Conservation (phyloP, 53 echinoderm and acorn worm genomes). For the Stichopus horrens region DNA sequence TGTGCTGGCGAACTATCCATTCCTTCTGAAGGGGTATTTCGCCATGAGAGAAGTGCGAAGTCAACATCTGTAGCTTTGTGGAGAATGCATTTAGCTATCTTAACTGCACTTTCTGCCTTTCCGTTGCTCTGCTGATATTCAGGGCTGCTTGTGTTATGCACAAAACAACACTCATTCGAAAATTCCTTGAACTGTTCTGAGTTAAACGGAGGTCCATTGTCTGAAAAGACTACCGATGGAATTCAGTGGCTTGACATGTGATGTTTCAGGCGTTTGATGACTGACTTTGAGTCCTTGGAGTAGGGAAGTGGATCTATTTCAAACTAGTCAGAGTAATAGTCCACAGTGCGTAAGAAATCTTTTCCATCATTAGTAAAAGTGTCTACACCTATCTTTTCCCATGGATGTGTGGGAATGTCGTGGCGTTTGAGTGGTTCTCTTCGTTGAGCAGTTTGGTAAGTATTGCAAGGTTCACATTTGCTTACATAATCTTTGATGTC, state of each 20-base stretch:
- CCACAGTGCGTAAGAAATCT: slow-evolving; percentile 55
- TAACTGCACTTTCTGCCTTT: slow-evolving; percentile 55
- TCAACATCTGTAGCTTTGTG: slow-evolving; percentile 44
- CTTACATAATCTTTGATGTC: slow-evolving; percentile 53
- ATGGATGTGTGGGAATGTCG: slow-evolving; percentile 44
- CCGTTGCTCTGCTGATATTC: slow-evolving; percentile 57
- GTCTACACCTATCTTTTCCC: slow-evolving; percentile 53
- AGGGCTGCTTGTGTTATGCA: slow-evolving; percentile 56
- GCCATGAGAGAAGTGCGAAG: slow-evolving; percentile 38
- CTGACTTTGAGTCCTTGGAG: slow-evolving; percentile 24
- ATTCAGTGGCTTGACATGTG: slow-evolving; percentile 63
- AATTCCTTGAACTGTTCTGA: slow-evolving; percentile 50
- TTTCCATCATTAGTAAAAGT: slow-evolving; percentile 25
- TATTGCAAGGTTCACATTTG: slow-evolving; percentile 53
- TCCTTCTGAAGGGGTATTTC: slow-evolving; percentile 51
- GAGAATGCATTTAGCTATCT: slow-evolving; percentile 52
- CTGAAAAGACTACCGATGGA: slow-evolving; percentile 42
- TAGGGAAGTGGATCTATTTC: slow-evolving; percentile 48
- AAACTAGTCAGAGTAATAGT: slow-evolving; percentile 53
- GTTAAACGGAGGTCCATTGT: slow-evolving; percentile 65
- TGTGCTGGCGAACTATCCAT: background rate
- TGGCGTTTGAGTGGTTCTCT: slow-evolving; percentile 52
- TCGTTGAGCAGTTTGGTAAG: slow-evolving; percentile 37
- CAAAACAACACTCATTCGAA: slow-evolving; percentile 49
- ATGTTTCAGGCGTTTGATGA: slow-evolving; percentile 53